Percentiles rank a stretch among this genome's conserved stretches.
Conservation (phyloP, 2,113 vertebrate species). For the Ageneiosus marmoratus region DNA sequence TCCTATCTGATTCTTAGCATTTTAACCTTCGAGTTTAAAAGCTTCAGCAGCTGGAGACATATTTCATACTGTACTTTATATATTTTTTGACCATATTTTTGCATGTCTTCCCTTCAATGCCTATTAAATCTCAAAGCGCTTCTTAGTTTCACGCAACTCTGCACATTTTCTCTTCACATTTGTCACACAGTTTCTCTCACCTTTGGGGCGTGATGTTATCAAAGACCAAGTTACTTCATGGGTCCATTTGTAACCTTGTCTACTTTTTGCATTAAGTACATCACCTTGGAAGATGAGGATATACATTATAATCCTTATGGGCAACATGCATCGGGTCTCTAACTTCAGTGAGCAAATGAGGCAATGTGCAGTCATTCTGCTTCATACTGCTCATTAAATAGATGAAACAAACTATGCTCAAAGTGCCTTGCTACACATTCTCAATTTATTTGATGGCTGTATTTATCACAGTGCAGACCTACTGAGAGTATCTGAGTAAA, state of each 20-base stretch:
- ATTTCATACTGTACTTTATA: too few species aligned
- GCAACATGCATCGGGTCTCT: background rate
- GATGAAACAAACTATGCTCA: constrained; percentile 8
- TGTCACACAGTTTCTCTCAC: background rate
- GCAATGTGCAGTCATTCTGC: background rate
- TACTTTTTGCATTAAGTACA: background rate
- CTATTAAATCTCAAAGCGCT: background rate
- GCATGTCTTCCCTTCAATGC: background rate
- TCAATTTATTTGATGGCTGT: constrained; percentile 20
- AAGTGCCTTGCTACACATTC: background rate
- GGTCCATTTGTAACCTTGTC: constrained; percentile 12
- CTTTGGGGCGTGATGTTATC: constrained; percentile 17
- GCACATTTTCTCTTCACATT: background rate
- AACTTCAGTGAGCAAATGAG: constrained; percentile 7
- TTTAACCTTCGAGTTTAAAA: too few species aligned
- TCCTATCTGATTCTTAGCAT: too few species aligned
- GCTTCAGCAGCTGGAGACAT: too few species aligned
- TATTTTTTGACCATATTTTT: too few species aligned
- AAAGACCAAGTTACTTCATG: background rate
- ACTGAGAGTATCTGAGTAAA: background rate
- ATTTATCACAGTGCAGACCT: background rate
- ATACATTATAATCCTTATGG: background rate
- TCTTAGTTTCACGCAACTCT: background rate
- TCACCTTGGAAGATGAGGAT: constrained; percentile 9
- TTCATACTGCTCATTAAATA: constrained; percentile 24